A percentile compares a stretch with the other conserved stretches of the same genome.
These are phyloP conservation scores for Bradypodion pumilum DNA, from an alignment of 2,797 vertebrate genomes.

Conservation along the genomic window DNA sequence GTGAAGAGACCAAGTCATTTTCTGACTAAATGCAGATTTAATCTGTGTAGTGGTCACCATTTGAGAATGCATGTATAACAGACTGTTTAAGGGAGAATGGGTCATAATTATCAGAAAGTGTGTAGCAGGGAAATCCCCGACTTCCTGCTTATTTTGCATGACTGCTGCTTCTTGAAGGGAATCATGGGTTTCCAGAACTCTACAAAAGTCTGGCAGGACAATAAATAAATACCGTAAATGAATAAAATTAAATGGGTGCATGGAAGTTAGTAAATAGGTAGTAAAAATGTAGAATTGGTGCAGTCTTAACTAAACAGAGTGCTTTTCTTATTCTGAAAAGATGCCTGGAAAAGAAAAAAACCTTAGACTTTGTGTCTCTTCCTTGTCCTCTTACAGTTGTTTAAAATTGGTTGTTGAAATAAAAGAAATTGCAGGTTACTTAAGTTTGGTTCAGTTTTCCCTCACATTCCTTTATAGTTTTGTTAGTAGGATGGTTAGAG, in stretches of 20 bases:
- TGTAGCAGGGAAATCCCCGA: too few relatives aligned
- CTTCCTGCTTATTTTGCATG: too few relatives aligned
- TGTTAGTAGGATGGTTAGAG: neutral
- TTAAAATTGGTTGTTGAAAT: neutral
- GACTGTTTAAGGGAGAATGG: slow-evolving; percentile 33
- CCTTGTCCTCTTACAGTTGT: neutral
- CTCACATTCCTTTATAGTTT: neutral
- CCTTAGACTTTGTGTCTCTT: neutral
- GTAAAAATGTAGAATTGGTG: neutral
- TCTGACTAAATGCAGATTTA: slow-evolving; percentile 53
- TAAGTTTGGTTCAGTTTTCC: neutral
- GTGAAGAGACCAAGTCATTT: slow-evolving; percentile 58
- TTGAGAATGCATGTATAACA: slow-evolving; percentile 38
- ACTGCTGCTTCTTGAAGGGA: too few relatives aligned
- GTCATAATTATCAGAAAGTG: slow-evolving; percentile 45
- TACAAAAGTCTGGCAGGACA: neutral
- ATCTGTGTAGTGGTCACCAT: slow-evolving; percentile 26
- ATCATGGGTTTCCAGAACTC: too few relatives aligned
- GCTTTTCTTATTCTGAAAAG: neutral
- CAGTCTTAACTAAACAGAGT: neutral
- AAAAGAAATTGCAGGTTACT: fast-evolving
- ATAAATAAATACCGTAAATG: neutral
- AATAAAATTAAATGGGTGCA: neutral
- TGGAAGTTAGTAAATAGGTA: neutral
- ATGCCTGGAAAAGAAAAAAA: slow-evolving; percentile 3